phyloP scores from a whole-genome alignment of 2,888 invertebrate genomes.

The Trypoxylon attenuatum region DNA sequence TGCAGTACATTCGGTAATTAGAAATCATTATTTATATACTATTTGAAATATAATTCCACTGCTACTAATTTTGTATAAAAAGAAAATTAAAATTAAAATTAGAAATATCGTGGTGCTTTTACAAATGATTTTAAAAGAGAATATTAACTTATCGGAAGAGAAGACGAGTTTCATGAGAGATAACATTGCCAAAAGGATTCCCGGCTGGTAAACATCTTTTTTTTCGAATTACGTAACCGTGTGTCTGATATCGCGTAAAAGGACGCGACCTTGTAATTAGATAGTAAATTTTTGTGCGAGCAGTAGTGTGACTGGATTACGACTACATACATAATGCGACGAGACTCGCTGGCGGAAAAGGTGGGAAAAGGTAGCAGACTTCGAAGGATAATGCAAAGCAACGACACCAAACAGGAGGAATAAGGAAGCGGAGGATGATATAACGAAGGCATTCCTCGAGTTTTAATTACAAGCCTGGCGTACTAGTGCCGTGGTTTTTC shows the following conservation, averaged over 20 bases:
- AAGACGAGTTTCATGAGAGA: too few relatives aligned
- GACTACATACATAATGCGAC: conserved; percentile 3
- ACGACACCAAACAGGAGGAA: conserved; percentile 6
- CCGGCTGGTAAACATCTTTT: not conserved
- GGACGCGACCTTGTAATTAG: conserved; percentile 32
- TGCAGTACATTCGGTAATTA: too few relatives aligned
- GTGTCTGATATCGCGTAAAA: conserved; percentile 4
- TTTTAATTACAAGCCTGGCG: conserved; percentile 22
- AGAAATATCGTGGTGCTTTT: too few relatives aligned
- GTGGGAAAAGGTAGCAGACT: not conserved
- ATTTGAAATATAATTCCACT: too few relatives aligned
- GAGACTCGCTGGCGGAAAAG: not conserved
- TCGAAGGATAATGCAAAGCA: conserved; percentile 2
- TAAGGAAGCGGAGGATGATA: conserved; percentile 13
- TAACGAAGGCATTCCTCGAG: conserved; percentile 17
- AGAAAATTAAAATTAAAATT: too few relatives aligned
- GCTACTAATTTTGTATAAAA: too few relatives aligned
- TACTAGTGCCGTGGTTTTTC: not conserved
- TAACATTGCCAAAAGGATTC: too few relatives aligned
- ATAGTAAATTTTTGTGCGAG: conserved; percentile 3
- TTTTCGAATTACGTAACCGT: conserved; percentile 13
- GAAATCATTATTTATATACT: too few relatives aligned
- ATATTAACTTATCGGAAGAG: too few relatives aligned
- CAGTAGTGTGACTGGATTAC: conserved; percentile 16
- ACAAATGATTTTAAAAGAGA: too few relatives aligned